Percentiles rank a stretch among this genome's conserved stretches.
Evolutionary conservation across 2,888 invertebrate species (phyloP).

Genomic region (Fissipunctia ypsillon): DNA sequence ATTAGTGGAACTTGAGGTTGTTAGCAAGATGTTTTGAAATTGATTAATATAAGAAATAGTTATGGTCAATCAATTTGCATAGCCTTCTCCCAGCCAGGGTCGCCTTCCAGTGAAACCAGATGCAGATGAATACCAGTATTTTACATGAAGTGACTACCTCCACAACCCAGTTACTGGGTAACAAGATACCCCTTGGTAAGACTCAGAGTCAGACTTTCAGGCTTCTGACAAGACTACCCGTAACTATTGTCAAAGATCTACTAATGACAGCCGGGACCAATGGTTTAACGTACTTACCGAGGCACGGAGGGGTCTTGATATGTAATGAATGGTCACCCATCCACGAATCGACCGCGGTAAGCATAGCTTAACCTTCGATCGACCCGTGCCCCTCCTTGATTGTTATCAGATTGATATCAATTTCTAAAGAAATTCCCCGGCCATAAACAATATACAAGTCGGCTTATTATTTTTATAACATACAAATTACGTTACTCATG

Average conservation of each 20-base stretch:
- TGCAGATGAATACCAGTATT: background rate
- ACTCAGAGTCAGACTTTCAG: background rate
- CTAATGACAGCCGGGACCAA: background rate
- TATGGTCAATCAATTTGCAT: background rate
- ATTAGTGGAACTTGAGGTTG: conserved; percentile 10
- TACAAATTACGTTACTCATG: background rate
- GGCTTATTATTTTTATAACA: background rate
- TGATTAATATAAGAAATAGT: conserved; percentile 6
- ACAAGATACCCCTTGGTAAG: background rate
- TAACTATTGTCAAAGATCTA: background rate
- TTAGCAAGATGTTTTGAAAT: background rate
- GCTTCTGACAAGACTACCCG: background rate
- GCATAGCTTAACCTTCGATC: background rate
- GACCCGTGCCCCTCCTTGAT: no score
- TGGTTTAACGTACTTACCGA: background rate
- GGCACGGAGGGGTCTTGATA: background rate
- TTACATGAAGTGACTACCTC: background rate
- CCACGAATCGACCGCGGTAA: background rate
- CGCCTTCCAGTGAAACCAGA: background rate
- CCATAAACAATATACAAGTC: no score
- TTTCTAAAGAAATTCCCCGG: no score
- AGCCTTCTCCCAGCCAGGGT: background rate
- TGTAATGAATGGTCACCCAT: background rate
- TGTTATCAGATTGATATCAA: no score
- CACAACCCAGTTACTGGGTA: background rate